Base-by-base conservation (phyloP, 2,113 vertebrate genomes). In the Paracanthobrama guichenoti region DNA sequence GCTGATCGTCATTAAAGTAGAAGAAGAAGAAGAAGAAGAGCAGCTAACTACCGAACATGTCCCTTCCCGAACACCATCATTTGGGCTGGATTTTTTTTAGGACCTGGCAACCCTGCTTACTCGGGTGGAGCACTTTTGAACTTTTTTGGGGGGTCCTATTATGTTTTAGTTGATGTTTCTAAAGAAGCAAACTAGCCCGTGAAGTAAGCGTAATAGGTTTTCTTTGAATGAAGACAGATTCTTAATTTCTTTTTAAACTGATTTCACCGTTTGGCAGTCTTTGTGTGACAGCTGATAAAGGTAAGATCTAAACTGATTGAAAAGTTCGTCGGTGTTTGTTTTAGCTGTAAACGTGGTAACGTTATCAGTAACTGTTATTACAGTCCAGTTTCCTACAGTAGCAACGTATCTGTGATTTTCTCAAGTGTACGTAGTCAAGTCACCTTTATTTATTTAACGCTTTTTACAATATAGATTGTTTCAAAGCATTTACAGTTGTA, bases 211-310 rank as follows among this genome's bases (percentile, higher is more conserved):
- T 9, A 42, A 72, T 6, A 74, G 0, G 71, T 24, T 50, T 50
- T 48, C 11, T 73, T 24, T 24, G 4, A 44, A 22, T 42, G 26
- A 72, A 26, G 46, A 74, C 46, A 24, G 24, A 50, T 50, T 18
- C 3, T 74, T 14, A 50, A 1, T 9, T 7, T 26, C n/a, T n/a
- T 26, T 28, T 3, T 13, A 0, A 28, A 5, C 9, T 20, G 48
- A 22, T 75, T 31, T 28, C 26, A 55, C 10, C 1, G 26, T 50
- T 31, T 31, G 9, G 4, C 4, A 6, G 26, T 35, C 18, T 53
- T 55, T 55, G 73, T 76, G 12, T 76, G 48, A 75, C 73, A 22
- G 48, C 16, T 50, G 24, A 55, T 18, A 14, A 76, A 76, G 73
- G 73, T 76, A 76, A 76, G 48, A 31, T 64, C 26, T 64, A 35